Conservation (phyloP, 2,113 vertebrate genomes). For the Embiotoca jacksoni region DNA sequence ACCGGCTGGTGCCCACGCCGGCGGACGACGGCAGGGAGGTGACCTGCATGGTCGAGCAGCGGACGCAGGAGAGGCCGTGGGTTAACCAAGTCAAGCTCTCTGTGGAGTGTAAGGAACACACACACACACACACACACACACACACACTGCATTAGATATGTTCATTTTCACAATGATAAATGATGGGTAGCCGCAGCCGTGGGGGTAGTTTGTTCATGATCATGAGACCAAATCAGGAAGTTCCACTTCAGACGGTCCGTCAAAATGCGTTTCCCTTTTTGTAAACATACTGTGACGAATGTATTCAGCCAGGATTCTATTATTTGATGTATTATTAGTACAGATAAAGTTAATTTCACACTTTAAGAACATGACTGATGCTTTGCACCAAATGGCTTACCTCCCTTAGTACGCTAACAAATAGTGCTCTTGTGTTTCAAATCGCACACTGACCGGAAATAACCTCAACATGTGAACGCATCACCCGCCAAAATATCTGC, state of each 20-base stretch:
- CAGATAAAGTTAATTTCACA: not conserved
- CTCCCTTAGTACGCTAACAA: no score
- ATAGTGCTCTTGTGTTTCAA: no score
- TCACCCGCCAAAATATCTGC: no score
- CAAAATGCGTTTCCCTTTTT: not conserved
- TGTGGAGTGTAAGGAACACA: conserved; percentile 80
- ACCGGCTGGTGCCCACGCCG: conserved; percentile 76
- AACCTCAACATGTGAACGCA: no score
- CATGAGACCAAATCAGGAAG: not conserved
- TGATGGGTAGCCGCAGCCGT: not conserved
- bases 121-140: conserved; percentile 6
- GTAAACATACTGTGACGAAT: conserved; percentile 32
- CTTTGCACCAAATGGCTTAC: not conserved
- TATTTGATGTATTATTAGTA: not conserved
- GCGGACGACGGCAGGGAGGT: conserved; percentile 76
- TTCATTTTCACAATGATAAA: not conserved
- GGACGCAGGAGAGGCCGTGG: conserved; percentile 72
- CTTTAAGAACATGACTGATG: not conserved
- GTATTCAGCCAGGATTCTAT: not conserved
- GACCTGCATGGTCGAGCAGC: conserved; percentile 80
- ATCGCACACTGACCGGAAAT: no score
- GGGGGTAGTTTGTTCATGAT: not conserved
- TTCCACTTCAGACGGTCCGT: no score
- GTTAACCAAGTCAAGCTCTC: conserved; percentile 69
- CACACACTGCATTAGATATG: not conserved